phyloP scores from a whole-genome alignment of 2,797 vertebrate species.

The Cuniculus paca region DNA sequence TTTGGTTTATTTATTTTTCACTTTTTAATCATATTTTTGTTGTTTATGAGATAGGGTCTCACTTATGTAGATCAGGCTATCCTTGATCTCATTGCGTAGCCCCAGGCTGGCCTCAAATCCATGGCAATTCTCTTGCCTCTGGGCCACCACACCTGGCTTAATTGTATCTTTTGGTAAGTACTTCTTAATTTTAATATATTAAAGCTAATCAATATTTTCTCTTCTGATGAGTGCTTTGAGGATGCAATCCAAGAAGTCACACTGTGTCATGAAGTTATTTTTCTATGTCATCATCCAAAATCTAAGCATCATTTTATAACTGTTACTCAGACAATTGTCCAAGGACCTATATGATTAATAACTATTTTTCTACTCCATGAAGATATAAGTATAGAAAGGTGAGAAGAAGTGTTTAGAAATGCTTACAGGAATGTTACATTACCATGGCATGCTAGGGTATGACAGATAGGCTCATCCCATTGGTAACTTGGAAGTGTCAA shows the following conservation, averaged over 20 bases:
- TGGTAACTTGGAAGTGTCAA: background rate
- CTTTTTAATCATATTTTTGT: too few species aligned
- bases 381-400: too few species aligned
- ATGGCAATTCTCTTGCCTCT: background rate
- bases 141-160: background rate
- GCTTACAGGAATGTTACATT: background rate
- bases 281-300: background rate
- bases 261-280: background rate
- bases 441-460: background rate
- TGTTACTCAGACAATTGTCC: background rate
- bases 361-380: background rate
- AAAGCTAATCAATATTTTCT: background rate
- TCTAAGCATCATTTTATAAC: background rate
- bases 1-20: background rate
- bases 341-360: background rate
- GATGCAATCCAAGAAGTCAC: background rate
- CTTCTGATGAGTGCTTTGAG: background rate
- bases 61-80: too few species aligned
- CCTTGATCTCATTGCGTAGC: too few species aligned
- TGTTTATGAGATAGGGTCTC: too few species aligned
- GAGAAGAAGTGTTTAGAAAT: background rate
- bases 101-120: too few species aligned
- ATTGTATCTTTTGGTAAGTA: background rate
- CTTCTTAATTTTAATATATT: background rate
- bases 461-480: background rate